These are phyloP conservation scores for Himalopsyche phryganea DNA, from an alignment of 1,140 invertebrate species.

Conservation along the genomic window DNA sequence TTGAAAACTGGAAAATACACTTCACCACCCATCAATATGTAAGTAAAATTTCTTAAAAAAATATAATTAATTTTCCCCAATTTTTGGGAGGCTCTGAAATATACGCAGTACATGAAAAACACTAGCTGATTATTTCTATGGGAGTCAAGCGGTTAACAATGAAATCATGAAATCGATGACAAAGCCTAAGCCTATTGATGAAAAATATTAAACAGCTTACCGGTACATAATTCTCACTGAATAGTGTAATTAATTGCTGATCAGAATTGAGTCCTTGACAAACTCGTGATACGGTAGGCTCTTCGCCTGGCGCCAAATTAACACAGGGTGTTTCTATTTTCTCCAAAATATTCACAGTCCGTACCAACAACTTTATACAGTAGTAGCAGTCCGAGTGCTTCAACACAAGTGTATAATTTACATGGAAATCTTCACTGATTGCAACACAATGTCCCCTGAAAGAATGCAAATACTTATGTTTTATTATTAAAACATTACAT, in stretches of 20 bases:
- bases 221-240: conserved; percentile 85
- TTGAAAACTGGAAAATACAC: too few species aligned
- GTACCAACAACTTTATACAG: conserved; percentile 79
- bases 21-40: too few species aligned
- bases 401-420: conserved; percentile 86
- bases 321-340: conserved; percentile 86
- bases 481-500: conserved; percentile 1
- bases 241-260: conserved; percentile 81
- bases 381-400: conserved; percentile 70
- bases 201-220: too few species aligned
- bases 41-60: too few species aligned
- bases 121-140: too few species aligned
- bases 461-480: conserved; percentile 1
- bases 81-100: too few species aligned
- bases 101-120: too few species aligned
- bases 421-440: conserved; percentile 67
- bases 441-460: conserved; percentile 67
- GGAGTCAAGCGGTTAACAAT: too few species aligned
- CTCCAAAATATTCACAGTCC: conserved; percentile 87
- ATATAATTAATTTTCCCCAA: too few species aligned
- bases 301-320: conserved; percentile 57
- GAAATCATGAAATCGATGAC: too few species aligned
- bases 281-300: conserved; percentile 72
- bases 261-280: conserved; percentile 70
- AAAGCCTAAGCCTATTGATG: too few species aligned